Base-by-base conservation (phyloP, 2,888 invertebrate species). In the Rhorus exstirpatorius region DNA sequence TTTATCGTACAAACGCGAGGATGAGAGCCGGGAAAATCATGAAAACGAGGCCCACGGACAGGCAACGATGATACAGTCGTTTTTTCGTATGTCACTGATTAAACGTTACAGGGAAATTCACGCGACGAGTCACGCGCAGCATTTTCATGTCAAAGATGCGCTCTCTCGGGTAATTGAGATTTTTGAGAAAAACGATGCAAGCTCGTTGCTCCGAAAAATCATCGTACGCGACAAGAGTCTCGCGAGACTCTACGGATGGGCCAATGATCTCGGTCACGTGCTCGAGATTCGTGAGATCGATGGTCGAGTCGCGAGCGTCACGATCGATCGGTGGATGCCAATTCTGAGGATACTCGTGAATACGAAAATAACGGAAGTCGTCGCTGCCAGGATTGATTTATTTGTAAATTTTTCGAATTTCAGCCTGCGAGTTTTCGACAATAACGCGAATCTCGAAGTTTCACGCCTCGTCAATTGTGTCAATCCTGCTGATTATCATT, bases 351-450 rank as follows among this genome's bases (percentile, higher is more conserved):
- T 86, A 0, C 49, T 77, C 1, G 53, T 89, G 0, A 90, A 88
- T 58, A 38, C 83, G 0, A 74, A 46, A 0, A 38, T 14, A 0
- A 14, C 26, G 0, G 24, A 79, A 55, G 70, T 63, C 1, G 83
- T 84, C 1, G 53, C 75, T 12, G 86, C 87, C 0, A 70, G 44
- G 2, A 24, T 90, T 0, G 80, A 87, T 75, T 65, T 91, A 4
- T 84, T 87, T 21, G 58, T 83, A 0, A 65, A 84, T 51, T 24
- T 90, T 3, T 76, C 86, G 1, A 85, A 74, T 44, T 85, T 86
- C 55, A 72, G 77, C 1, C 31, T 90, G 1, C 81, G 89, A 3
- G 84, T 88, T 0, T 87, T 90, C 41, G 84, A 87, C 46, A 91
- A 91, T 14, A 86, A 88, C n/a, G 85, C 84, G 1, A 77, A 74